These are phyloP conservation scores for Oryzias woworae DNA, from an alignment of 2,113 vertebrate species.

Conservation along the genomic window DNA sequence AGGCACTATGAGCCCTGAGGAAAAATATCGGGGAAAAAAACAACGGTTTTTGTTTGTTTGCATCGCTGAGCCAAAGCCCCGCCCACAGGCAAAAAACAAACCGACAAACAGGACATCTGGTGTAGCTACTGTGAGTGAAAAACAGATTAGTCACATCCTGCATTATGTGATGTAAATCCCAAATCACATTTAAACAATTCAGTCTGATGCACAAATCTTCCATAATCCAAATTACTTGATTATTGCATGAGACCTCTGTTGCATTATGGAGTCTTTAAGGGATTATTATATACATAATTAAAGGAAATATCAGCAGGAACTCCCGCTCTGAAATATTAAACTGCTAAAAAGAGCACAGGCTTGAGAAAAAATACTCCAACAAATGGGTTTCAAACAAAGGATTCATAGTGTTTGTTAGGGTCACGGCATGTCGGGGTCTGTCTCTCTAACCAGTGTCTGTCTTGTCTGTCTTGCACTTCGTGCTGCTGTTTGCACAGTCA, in stretches of 20 bases:
- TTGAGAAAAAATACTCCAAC: not conserved
- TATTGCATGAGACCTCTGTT: not conserved
- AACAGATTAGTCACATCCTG: slow-evolving; percentile 15
- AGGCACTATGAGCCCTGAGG: slow-evolving; percentile 2
- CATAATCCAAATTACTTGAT: not conserved
- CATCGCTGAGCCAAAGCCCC: not conserved
- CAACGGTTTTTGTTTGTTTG: not conserved
- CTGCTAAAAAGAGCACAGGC: not conserved
- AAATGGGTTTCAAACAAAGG: not conserved
- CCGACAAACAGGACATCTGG: slow-evolving; percentile 24
- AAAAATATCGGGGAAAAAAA: slow-evolving; percentile 16
- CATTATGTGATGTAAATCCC: not conserved
- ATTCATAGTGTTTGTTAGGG: slow-evolving; percentile 8
- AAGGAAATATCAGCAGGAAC: not conserved
- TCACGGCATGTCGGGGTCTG: slow-evolving; percentile 43
- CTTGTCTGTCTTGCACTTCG: slow-evolving; percentile 83
- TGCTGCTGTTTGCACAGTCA: slow-evolving; percentile 86
- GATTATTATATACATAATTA: slow-evolving; percentile 8
- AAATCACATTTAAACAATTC: slow-evolving; percentile 1
- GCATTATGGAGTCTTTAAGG: not conserved
- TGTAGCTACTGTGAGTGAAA: slow-evolving; percentile 16
- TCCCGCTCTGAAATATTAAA: not conserved
- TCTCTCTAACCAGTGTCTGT: slow-evolving; percentile 72
- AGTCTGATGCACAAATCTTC: slow-evolving; percentile 1
- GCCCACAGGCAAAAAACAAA: slow-evolving; percentile 4